Conservation (phyloP, 2,797 vertebrate genomes). For the Hybognathus amarus region DNA sequence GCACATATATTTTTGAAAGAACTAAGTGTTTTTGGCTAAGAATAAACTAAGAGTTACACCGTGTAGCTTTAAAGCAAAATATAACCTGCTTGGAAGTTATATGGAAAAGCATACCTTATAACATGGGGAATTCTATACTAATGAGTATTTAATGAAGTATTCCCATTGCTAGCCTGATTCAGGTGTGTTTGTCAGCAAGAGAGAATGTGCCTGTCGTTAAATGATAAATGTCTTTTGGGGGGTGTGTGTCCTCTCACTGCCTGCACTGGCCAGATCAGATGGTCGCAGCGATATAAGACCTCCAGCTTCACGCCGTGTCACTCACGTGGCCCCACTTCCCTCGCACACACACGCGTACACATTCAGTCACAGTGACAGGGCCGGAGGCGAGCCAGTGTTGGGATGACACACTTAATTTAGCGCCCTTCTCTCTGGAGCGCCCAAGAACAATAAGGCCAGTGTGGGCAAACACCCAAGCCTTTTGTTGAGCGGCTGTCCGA, state of each 20-base stretch:
- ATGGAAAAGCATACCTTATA: no score
- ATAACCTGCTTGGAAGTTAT: background rate
- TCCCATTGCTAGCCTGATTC: slow-evolving; percentile 12
- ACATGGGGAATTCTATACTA: slow-evolving; percentile 62
- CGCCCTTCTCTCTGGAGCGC: slow-evolving; percentile 58
- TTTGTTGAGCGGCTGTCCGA: slow-evolving; percentile 57
- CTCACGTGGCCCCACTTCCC: slow-evolving; percentile 40
- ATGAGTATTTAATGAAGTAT: slow-evolving; percentile 59
- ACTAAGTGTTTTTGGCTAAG: no score
- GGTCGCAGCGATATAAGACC: slow-evolving; percentile 73
- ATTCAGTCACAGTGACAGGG: slow-evolving; percentile 79
- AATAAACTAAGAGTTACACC: no score
- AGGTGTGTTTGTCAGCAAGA: slow-evolving; percentile 37
- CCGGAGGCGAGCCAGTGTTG: slow-evolving; percentile 55
- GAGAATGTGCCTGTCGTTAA: slow-evolving; percentile 67
- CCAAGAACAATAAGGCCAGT: slow-evolving; percentile 69
- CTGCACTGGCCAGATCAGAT: slow-evolving; percentile 80
- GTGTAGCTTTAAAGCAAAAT: background rate
- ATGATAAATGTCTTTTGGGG: slow-evolving; percentile 90
- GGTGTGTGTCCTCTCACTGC: slow-evolving; percentile 51
- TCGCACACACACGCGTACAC: slow-evolving; percentile 56
- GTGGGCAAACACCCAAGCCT: slow-evolving; percentile 46
- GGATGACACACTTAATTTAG: slow-evolving; percentile 74
- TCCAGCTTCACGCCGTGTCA: slow-evolving; percentile 61
- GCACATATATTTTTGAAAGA: no score